Base-by-base conservation (phyloP, 2,113 vertebrate genomes). In the Myxocyprinus asiaticus region DNA sequence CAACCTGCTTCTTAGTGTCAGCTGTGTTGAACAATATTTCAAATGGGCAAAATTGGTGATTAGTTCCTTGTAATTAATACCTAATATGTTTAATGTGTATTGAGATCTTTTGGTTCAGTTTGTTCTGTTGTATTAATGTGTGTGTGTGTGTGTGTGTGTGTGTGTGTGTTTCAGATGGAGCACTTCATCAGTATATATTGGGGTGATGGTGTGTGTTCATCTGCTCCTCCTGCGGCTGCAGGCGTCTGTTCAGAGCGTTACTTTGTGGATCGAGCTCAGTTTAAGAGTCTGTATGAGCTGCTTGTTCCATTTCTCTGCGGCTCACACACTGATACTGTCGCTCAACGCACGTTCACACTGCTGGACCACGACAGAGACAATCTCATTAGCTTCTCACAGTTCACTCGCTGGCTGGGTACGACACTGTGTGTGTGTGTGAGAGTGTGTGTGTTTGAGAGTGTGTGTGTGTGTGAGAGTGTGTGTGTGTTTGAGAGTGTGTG, bases 171-270 rank as follows among this genome's bases (percentile, higher is more conserved):
- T 8, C 85, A 99, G 98, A 94, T 94, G 17, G 96, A 98, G 43
- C 95, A 99, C 84, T 89, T 98, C 63, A 89, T 98, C 82, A 94
- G 89, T 82, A 93, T 97, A 76, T 99, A 99, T 90, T 99, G 97
- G 98, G 95, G 95, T 0, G 87, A 80, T 58, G 84, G 81, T 0
- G 86, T 67, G 63, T 5, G 47, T 6, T 11, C 89, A 42, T 85
- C 91, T 0, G 62, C 64, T 0, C 93, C 95, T 33, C 22, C 22
- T 33, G 22, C 3, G 22, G 22, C 22, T 86, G 92, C 93, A 9
- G 91, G 91, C 50, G 91, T 94, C 1, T 97, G 94, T 0, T 84
- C 91, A 0, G 96, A 98, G 84, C 95, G 95, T 87, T 98, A 99
- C 89, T 93, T 93, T 67, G 92, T 99, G 67, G 96, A 97, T 4